Base-by-base conservation (phyloP, 2,797 vertebrate genomes). In the Rhynchonycteris naso region DNA sequence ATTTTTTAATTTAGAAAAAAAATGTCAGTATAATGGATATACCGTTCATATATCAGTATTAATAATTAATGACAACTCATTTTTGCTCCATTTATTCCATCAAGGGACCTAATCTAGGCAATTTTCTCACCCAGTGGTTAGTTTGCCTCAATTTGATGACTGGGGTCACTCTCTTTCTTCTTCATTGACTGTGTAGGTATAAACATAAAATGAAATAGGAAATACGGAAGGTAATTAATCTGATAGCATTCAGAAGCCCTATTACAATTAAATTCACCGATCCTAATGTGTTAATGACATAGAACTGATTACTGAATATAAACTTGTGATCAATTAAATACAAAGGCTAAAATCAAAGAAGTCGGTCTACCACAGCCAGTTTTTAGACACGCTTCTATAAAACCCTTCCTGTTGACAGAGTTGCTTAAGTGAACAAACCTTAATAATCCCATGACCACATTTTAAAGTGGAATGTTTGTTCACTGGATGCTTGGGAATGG, bases 211-310 rank as follows among this genome's bases (percentile, higher is more conserved):
- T 79, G 54, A 94, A 90, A 89, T 65, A 89, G 24, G 28, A 91
- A 86, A 71, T 71, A 86, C 19, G 19, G 21, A 52, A 88, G 4
- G 15, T 65, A 96, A 84, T 68, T 69, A 71, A 85, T 88, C 88
- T 58, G 66, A 28, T 54, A 76, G 86, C 0, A 30, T 96, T 88
- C 33, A 38, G 94, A 82, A 61, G 74, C 65, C 54, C 9, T 56
- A 93, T 84, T 86, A 65, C 22, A 21, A 35, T 72, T 81, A 90
- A 95, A 96, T 68, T 91, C 83, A 95, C 35, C 88, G 91, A 52
- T 19, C 0, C 0, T 56, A 63, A 35, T 79, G 81, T 90, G 88
- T 90, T 72, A 54, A 91, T 54, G 35, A 88, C 2, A 5, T n/a
- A 84, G 21, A 18, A 68, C 92, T 56, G 0, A 35, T 9, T 72